Conservation (phyloP, 2,797 vertebrate species). For the Ctenopoma kingsleyae region DNA sequence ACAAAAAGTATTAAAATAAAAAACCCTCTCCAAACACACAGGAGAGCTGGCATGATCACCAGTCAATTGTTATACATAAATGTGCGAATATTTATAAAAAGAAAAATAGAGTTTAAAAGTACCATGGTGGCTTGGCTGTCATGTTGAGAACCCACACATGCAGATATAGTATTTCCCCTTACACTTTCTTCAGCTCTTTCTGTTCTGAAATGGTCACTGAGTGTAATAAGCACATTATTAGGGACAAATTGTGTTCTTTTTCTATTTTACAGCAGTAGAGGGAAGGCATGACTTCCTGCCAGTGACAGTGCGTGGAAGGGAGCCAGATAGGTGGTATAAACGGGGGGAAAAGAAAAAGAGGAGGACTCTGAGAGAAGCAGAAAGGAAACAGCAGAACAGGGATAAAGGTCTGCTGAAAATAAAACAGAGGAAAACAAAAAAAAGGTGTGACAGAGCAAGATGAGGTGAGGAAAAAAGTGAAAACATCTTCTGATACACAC, state of each 20-base stretch:
- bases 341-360: background rate
- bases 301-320: slow-evolving; percentile 21
- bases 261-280: slow-evolving; percentile 49
- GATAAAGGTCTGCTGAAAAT: background rate
- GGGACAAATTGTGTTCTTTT: slow-evolving; percentile 65
- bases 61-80: slow-evolving; percentile 31
- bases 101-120: slow-evolving; percentile 12
- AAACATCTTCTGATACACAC: slow-evolving; percentile 24
- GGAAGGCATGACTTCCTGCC: slow-evolving; percentile 52
- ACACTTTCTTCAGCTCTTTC: slow-evolving; percentile 1
- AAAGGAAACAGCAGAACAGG: slow-evolving; percentile 9
- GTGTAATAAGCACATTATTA: slow-evolving; percentile 57
- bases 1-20: slow-evolving; percentile 57
- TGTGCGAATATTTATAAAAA: slow-evolving; percentile 21
- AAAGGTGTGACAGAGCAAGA: slow-evolving; percentile 5
- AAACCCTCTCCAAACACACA: slow-evolving; percentile 43
- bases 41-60: slow-evolving; percentile 34
- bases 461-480: slow-evolving; percentile 6
- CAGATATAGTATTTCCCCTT: slow-evolving; percentile 14
- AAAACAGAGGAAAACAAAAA: background rate
- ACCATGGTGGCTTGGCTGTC: slow-evolving; percentile 15
- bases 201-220: slow-evolving; percentile 49
- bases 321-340: slow-evolving; percentile 34
- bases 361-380: slow-evolving; percentile 1
- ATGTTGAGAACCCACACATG: slow-evolving; percentile 10